A percentile compares a stretch with the other conserved stretches of the same genome.
Conservation (phyloP, 35 echinoderm and acorn worm species). For the Heliocidaris erythrogramma region DNA sequence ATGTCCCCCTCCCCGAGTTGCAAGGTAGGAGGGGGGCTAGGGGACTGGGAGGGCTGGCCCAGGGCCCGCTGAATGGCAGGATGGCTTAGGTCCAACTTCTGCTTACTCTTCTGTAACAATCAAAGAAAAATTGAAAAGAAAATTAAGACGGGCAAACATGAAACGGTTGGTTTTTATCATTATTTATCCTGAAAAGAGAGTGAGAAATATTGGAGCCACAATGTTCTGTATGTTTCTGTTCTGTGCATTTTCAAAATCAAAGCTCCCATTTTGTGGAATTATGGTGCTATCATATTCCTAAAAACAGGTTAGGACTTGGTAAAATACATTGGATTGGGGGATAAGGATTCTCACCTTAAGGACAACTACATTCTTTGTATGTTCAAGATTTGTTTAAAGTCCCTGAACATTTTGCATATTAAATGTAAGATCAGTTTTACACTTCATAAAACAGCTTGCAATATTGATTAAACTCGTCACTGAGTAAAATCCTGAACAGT, state of each 20-base stretch:
- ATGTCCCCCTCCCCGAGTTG: background rate
- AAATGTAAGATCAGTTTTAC: too few species aligned
- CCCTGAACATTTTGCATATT: too few species aligned
- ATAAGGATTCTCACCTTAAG: too few species aligned
- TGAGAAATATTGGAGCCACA: constrained; percentile 23
- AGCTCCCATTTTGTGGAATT: background rate
- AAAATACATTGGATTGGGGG: too few species aligned
- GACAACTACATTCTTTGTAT: too few species aligned
- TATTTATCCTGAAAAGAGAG: background rate
- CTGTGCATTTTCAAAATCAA: too few species aligned
- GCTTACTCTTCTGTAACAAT: constrained; percentile 60
- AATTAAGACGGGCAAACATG: too few species aligned
- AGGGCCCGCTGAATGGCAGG: constrained; percentile 85
- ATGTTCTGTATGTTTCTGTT: background rate
- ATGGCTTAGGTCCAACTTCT: constrained; percentile 80
- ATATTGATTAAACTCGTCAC: too few species aligned
- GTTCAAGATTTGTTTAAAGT: too few species aligned
- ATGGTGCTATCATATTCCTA: background rate
- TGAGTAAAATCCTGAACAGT: too few species aligned
- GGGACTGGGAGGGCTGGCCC: constrained; percentile 6
- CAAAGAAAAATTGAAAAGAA: background rate
- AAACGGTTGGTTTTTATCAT: background rate
- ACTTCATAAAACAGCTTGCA: too few species aligned
- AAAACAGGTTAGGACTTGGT: too few species aligned
- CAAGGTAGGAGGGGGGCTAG: background rate